Conservation (phyloP, 2,797 vertebrate species). For the Psittacula derbiana region DNA sequence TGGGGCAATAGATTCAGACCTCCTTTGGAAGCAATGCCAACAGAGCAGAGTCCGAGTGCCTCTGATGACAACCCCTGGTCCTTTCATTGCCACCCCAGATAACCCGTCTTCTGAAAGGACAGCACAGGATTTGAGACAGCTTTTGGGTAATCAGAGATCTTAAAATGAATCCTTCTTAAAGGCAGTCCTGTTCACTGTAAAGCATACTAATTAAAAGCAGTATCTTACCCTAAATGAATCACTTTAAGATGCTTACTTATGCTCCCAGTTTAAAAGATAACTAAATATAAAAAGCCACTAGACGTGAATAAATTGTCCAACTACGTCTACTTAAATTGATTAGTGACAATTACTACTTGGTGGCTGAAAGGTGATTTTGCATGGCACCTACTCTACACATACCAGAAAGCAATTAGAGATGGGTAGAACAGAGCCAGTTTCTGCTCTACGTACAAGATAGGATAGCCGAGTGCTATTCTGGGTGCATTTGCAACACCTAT, state of each 20-base stretch:
- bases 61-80: not conserved
- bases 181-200: not conserved
- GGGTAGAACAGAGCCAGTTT: accelerated
- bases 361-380: not conserved
- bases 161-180: not conserved
- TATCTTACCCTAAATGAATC: not conserved
- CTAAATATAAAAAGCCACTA: not conserved
- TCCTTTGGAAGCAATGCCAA: conserved; percentile 17
- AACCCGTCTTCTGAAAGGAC: not conserved
- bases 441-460: accelerated
- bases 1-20: not conserved
- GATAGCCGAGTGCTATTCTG: not conserved
- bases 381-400: not conserved
- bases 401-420: not conserved
- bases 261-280: not conserved
- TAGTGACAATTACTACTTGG: not conserved
- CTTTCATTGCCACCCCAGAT: not conserved
- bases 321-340: not conserved
- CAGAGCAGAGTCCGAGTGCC: conserved; percentile 13
- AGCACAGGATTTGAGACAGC: not conserved
- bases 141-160: not conserved
- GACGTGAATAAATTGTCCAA: not conserved
- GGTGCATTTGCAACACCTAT: not conserved
- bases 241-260: not conserved
- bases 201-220: not conserved